Base-by-base conservation (phyloP, 2,888 invertebrate species). In the Meteorus cinctellus region DNA sequence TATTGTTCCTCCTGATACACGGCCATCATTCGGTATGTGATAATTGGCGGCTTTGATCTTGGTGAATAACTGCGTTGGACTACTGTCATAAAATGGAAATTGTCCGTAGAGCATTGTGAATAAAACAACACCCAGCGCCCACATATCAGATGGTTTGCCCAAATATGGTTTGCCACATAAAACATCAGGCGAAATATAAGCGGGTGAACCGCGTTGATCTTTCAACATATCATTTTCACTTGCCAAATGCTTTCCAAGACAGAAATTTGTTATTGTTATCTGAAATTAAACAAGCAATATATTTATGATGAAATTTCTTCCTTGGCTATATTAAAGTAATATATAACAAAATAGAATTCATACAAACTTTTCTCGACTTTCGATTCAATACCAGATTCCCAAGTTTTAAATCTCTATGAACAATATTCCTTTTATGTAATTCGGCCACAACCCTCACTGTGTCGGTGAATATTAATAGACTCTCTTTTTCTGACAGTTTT, bases 131-230 rank as follows among this genome's bases (percentile, higher is more conserved):
- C 95, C 96, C 2, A 95, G 86, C 0, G 95, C 95, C 96, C 96
- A 96, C 94, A 95, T 95, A 86, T 95, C 96, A 0, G 95, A 94
- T 0, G 95, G 95, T 87, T 95, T 95, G 82, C 95, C 95, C 29
- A 93, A 89, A 87, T 95, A 95, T 0, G 95, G 95, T 85, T 94
- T 94, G 81, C 95, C 94, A 90, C 93, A 92, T 4, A 96, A 90
- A 6, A 95, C 95, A 87, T 95, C 96, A 0, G 96, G 95, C 1
- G 95, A 95, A 82, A 95, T 95, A 87, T 95, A 96, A 0, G 95
- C 95, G 1, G 95, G 95, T 0, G 95, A 95, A 1, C 95, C 95
- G 86, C 95, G 91, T 86, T 95, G 95, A 88, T 95, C 95, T 83
- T 93, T 93, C 59, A 95, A 88, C 45, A 93, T 89, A 83, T 95